Conservation (phyloP, 1,140 invertebrate genomes). For the Nylanderia fulva region DNA sequence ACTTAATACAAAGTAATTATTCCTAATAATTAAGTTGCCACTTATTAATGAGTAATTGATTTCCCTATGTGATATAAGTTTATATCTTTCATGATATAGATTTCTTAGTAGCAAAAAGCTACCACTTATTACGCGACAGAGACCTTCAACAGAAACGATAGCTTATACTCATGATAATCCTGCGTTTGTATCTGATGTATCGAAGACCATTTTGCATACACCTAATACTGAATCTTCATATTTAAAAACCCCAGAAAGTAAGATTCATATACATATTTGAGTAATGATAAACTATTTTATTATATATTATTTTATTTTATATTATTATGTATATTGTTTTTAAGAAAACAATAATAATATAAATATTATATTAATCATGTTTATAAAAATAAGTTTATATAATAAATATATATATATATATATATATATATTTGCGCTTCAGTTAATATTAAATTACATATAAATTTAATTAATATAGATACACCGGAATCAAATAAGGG, state of each 20-base stretch:
- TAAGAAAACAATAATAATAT: background rate
- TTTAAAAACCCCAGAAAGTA: constrained; percentile 70
- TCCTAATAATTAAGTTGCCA: background rate
- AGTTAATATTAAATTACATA: background rate
- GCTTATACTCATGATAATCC: constrained; percentile 76
- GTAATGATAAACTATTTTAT: background rate
- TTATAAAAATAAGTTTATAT: background rate
- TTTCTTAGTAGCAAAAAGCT: constrained; percentile 37
- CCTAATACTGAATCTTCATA: constrained; percentile 66
- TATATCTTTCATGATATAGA: constrained; percentile 4
- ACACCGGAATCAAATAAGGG: constrained; percentile 53
- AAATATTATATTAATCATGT: background rate
- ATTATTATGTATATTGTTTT: too few species aligned
- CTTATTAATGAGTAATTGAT: background rate
- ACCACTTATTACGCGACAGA: constrained; percentile 66
- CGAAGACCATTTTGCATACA: constrained; percentile 73
- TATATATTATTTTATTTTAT: too few species aligned
- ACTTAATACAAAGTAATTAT: constrained; percentile 6
- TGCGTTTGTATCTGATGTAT: constrained; percentile 75
- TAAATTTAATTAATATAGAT: constrained; percentile 36
- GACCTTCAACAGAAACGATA: constrained; percentile 60
- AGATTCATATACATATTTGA: constrained; percentile 12
- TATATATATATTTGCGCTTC: too few species aligned
- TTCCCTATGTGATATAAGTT: background rate
- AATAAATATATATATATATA: background rate